Conservation (phyloP, 2,797 vertebrate species). For the Prunella strophiata region DNA sequence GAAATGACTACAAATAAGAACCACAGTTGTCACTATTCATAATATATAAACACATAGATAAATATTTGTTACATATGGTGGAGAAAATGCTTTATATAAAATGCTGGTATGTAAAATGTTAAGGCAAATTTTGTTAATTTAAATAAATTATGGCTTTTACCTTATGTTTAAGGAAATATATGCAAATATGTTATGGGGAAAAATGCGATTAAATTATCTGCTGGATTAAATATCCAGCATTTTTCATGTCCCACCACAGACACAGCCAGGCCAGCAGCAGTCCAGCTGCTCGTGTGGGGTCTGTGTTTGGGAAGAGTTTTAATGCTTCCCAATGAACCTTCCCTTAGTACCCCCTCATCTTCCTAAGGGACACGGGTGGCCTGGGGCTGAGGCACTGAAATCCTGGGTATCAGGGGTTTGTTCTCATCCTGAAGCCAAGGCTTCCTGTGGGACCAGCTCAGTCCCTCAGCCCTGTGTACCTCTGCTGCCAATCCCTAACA, state of each 20-base stretch:
- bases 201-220: not conserved
- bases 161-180: constrained; percentile 13
- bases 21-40: not conserved
- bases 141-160: not conserved
- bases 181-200: not conserved
- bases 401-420: constrained; percentile 60
- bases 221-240: not conserved
- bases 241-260: not conserved
- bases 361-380: constrained; percentile 13
- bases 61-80: not conserved
- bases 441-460: constrained; percentile 54
- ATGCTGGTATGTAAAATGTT: not conserved
- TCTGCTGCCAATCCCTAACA: constrained; percentile 56
- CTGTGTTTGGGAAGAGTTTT: not conserved
- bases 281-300: not conserved
- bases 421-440: constrained; percentile 58
- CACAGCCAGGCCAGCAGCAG: not conserved
- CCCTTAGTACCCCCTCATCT: not conserved
- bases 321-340: constrained; percentile 21
- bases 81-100: not conserved
- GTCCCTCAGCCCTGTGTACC: constrained; percentile 58
- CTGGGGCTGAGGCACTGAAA: constrained; percentile 41
- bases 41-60: not conserved
- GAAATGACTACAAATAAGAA: not conserved
- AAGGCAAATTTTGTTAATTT: not conserved